Base-by-base conservation (phyloP, 2,113 vertebrate species). In the Cervus canadensis region DNA sequence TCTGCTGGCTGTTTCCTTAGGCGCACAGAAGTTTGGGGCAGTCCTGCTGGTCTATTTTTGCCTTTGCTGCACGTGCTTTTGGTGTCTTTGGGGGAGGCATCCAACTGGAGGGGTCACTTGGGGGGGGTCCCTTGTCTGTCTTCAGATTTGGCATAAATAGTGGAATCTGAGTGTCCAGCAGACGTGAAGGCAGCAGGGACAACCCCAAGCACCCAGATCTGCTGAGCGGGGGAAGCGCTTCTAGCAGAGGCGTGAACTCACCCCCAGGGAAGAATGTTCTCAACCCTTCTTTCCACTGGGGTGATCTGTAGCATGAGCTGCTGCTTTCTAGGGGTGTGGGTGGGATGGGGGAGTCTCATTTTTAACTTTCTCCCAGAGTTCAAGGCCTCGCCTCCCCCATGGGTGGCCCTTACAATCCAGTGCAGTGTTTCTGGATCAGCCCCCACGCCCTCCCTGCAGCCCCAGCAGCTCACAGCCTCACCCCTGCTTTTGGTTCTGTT, bases 21-120 rank as follows among this genome's bases (percentile, higher is more conserved):
- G 25, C 2, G 30, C 8, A 67, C n/a, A 26, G 30, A 52, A 9
- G 26, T 6, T 2, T 0, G n/a, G 30, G 1, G 28, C 4, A 1
- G 30, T 3, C 50, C 57, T 71, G 21, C 7, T 7, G 48, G 28
- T 28, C 84, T 57, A 0, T 14, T 48, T 71, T 9, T 40, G 74
- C 76, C 89, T 62, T 81, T 52, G 50, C 15, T 43, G 59, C 26
- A 10, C 5, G 28, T 17, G 45, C 33, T 48, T 57, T 16, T 36
- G 19, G 25, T 1, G 5, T 36, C 50, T 7, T 3, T 12, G 36
- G 1, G 30, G 62, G 62, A 52, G 74, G 54, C 28, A 12, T 28
- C 26, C 60, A 40, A 16, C 10, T 1, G 28, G 13, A 28, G n/a
- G 86, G 28, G 9, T 43, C 30, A 23, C 5, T 48, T 25, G 64